phyloP scores from a whole-genome alignment of 2,888 invertebrate species.

The Gnatocerus cornutus region DNA sequence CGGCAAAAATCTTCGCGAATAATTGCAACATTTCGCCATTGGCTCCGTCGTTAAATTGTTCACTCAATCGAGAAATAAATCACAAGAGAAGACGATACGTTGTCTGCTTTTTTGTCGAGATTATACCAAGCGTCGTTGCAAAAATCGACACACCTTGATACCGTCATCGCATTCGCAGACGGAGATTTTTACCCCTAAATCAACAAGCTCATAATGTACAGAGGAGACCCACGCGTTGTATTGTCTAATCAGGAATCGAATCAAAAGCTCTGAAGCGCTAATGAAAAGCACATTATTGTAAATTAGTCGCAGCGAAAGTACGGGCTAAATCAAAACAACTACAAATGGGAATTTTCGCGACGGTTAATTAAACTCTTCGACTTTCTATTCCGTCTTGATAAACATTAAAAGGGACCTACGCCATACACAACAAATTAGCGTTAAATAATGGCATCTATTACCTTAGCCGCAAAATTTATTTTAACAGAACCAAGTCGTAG shows the following conservation, averaged over 20 bases:
- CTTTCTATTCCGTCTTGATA: too few relatives aligned
- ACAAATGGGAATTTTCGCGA: too few relatives aligned
- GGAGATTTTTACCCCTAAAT: conserved; percentile 36
- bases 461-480: too few relatives aligned
- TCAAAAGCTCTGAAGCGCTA: conserved; percentile 8
- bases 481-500: too few relatives aligned
- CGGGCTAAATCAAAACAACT: too few relatives aligned
- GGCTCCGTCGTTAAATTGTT: conserved; percentile 41
- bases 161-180: conserved; percentile 32
- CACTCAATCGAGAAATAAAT: conserved; percentile 40
- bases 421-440: too few relatives aligned
- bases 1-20: conserved; percentile 34
- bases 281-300: background rate
- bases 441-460: too few relatives aligned
- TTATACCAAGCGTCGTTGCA: conserved; percentile 15
- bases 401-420: too few relatives aligned
- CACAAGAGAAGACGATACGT: conserved; percentile 19
- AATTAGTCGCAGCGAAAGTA: background rate
- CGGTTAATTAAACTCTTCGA: too few relatives aligned
- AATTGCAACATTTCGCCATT: conserved; percentile 42
- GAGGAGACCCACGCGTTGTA: conserved; percentile 9
- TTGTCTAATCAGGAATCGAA: conserved; percentile 26
- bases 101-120: conserved; percentile 1
- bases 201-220: conserved; percentile 33
- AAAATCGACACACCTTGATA: conserved; percentile 32